Percentiles rank a stretch among this genome's conserved stretches.
phyloP scores from a whole-genome alignment of 2,888 invertebrate genomes.

The Ennomos quercinarius region DNA sequence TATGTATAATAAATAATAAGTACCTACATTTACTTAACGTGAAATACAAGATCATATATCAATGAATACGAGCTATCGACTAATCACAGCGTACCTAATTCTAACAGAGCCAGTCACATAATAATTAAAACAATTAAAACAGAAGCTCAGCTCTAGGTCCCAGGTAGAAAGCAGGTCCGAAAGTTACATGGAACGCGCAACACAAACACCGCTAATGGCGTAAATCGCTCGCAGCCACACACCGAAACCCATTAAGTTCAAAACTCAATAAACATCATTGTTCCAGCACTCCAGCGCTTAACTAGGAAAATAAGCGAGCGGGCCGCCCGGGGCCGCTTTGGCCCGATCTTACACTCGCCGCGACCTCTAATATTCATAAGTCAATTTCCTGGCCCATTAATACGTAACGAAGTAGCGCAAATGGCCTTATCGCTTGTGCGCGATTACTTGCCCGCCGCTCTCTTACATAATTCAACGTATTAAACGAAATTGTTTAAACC shows the following conservation, averaged over 20 bases:
- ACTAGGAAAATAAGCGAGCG: slow-evolving; percentile 77
- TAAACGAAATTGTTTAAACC: slow-evolving; percentile 87
- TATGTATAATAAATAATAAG: too few relatives aligned
- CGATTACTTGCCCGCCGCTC: slow-evolving; percentile 84
- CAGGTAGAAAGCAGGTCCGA: slow-evolving; percentile 23
- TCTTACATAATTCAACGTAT: slow-evolving; percentile 87
- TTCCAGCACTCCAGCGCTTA: slow-evolving; percentile 69
- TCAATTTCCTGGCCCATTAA: slow-evolving; percentile 86
- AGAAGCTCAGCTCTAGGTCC: not conserved
- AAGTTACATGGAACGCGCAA: slow-evolving; percentile 35
- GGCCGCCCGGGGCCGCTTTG: slow-evolving; percentile 78
- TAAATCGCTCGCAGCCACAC: slow-evolving; percentile 67
- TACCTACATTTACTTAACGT: slow-evolving; percentile 1
- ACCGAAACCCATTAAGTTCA: slow-evolving; percentile 77
- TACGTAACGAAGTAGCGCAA: slow-evolving; percentile 86
- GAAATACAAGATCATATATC: too few relatives aligned
- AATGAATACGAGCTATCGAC: not conserved
- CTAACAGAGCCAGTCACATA: slow-evolving; percentile 25
- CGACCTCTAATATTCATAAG: slow-evolving; percentile 86
- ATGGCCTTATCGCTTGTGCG: slow-evolving; percentile 86
- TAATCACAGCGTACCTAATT: not conserved
- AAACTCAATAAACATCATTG: slow-evolving; percentile 82
- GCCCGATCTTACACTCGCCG: slow-evolving; percentile 74
- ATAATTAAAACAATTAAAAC: slow-evolving; percentile 28
- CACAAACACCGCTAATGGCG: slow-evolving; percentile 76